Conservation (phyloP, 2,797 vertebrate species). For the Coregonus ussuriensis region DNA sequence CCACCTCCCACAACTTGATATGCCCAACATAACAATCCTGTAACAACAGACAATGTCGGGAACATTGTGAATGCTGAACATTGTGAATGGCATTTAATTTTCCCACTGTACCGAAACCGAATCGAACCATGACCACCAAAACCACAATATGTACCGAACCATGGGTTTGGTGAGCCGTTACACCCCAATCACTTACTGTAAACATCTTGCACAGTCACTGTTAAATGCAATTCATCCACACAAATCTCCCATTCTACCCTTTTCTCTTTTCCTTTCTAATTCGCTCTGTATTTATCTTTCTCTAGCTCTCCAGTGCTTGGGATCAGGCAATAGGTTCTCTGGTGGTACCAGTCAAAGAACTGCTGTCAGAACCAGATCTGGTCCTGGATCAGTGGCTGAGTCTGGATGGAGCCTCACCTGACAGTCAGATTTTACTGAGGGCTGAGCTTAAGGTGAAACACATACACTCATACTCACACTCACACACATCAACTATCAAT, state of each 20-base stretch:
- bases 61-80: too few species aligned
- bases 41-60: too few species aligned
- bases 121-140: too few species aligned
- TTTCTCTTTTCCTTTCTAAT: constrained; percentile 6
- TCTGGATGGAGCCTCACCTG: constrained; percentile 72
- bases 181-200: too few species aligned
- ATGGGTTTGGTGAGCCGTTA: too few species aligned
- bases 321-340: constrained; percentile 80
- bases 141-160: too few species aligned
- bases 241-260: neutral
- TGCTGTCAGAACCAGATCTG: constrained; percentile 78
- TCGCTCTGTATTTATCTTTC: neutral
- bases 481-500: neutral
- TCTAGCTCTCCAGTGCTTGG: constrained; percentile 69
- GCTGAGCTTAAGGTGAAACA: constrained; percentile 82
- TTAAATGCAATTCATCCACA: neutral
- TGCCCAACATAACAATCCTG: too few species aligned
- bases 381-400: constrained; percentile 83
- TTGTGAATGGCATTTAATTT: too few species aligned
- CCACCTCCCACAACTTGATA: too few species aligned
- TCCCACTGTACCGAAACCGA: too few species aligned
- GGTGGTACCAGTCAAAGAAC: constrained; percentile 78
- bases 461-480: neutral
- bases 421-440: constrained; percentile 83
- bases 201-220: too few species aligned